Percentiles rank a stretch among this genome's conserved stretches.
Conservation (phyloP, 2,113 vertebrate species). For the Elachura formosa region DNA sequence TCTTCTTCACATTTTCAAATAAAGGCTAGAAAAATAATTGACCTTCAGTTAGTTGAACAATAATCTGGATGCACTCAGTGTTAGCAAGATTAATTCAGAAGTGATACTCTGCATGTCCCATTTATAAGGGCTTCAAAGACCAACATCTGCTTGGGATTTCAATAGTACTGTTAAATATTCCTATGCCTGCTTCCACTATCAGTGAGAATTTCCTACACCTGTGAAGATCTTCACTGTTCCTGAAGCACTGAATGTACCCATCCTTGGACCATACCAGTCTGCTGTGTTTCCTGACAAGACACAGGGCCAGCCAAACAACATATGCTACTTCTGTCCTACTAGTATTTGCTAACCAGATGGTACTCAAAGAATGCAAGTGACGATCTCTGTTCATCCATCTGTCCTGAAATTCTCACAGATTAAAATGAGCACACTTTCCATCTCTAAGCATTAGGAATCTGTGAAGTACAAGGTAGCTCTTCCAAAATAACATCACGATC, state of each 20-base stretch:
- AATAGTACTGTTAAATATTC: background rate
- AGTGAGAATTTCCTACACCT: background rate
- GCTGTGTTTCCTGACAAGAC: background rate
- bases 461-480: background rate
- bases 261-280: background rate
- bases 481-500: background rate
- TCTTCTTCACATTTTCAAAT: background rate
- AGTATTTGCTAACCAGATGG: conserved; percentile 19
- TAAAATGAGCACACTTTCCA: background rate
- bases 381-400: background rate
- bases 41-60: background rate
- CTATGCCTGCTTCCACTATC: background rate
- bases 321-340: background rate
- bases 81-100: background rate
- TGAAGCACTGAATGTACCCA: background rate
- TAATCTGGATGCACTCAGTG: background rate
- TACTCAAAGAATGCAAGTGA: background rate
- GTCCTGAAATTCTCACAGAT: background rate
- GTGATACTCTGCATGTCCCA: background rate
- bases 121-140: background rate
- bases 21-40: background rate
- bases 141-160: background rate
- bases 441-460: background rate
- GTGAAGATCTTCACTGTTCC: background rate
- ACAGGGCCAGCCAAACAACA: background rate